Base-by-base conservation (phyloP, 2,113 vertebrate genomes). In the Hemichromis elongatus region DNA sequence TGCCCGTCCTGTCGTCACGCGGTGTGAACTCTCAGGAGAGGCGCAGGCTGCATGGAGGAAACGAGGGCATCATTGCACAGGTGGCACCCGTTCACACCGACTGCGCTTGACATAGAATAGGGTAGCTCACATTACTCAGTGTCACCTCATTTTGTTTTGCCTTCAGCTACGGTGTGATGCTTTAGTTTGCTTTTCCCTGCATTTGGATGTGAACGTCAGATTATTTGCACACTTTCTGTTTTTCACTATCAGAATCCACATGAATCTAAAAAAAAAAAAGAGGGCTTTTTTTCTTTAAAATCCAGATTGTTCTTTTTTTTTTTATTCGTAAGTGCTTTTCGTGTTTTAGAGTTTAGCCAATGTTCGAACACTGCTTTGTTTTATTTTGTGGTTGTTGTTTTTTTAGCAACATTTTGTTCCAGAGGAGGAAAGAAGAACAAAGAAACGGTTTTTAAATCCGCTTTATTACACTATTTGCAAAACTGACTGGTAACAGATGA, bases 31-130 rank as follows among this genome's bases (percentile, higher is more conserved):
- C 57, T 52, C 81, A 8, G 79, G 83, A 79, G 5, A 18, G 77
- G 52, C 56, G 5, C 78, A n/a, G 37, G 68, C 10, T 8, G 59
- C 40, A 40, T 11, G 1, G 73, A 21, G 73, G 28, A 77, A 53
- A 53, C 66, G 19, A 77, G 73, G 79, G 61, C 75, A 80, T 47
- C 70, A 14, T 18, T 52, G 61, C 63, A 80, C 84, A 86, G 86
- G 83, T 88, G 88, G 59, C 26, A 11, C 50, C 53, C 35, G 2
- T 88, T 83, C 59, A 84, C 56, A 42, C 81, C 78, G 37, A 7
- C 63, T 50, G 54, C 50, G 35, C 63, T 28, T 45, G 54, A 33
- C 26, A 73, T 24, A 47, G 24, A 79, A 24, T 9, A 21, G 4
- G n/a, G 54, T 26, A 14, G 55, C 21, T 85, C 61, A 50, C 28